These are phyloP conservation scores for Heliconius eleuchia DNA, from an alignment of 1,140 invertebrate genomes.

Conservation along the genomic window DNA sequence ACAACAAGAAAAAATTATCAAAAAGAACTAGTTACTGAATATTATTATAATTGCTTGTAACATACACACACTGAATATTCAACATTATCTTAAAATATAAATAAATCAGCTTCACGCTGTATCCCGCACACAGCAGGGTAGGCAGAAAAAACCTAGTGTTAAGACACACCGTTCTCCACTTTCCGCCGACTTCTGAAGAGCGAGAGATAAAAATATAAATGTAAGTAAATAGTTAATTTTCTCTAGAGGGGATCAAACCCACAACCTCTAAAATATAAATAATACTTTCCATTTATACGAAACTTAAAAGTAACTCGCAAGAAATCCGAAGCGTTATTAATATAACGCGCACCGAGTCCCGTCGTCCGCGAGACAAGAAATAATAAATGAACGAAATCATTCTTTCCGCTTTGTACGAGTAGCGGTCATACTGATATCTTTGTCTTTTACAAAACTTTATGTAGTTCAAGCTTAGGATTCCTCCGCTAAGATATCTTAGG, in stretches of 20 bases:
- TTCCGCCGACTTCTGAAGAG: no score
- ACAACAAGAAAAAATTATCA: no score
- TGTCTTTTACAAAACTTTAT: constrained; percentile 12
- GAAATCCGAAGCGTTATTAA: constrained; percentile 17
- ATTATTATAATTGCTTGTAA: no score
- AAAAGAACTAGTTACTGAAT: no score
- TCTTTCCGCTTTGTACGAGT: constrained; percentile 22
- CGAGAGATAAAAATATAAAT: no score
- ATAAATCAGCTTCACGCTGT: neutral
- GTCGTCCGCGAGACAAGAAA: constrained; percentile 12
- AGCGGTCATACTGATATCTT: constrained; percentile 23
- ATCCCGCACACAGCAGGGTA: no score
- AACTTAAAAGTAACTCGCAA: constrained; percentile 2
- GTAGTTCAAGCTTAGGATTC: constrained; percentile 15
- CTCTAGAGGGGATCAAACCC: no score
- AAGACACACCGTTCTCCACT: no score
- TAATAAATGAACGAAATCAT: constrained; percentile 31
- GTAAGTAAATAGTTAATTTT: no score
- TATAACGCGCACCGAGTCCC: constrained; percentile 17
- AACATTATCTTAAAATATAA: neutral
- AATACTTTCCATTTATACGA: neutral
- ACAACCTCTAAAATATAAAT: neutral
- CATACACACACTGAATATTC: no score
- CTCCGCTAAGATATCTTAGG: neutral
- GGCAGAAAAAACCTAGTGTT: no score